phyloP scores from a whole-genome alignment of 1,140 invertebrate genomes.

The Lepeophtheirus salmonis region DNA sequence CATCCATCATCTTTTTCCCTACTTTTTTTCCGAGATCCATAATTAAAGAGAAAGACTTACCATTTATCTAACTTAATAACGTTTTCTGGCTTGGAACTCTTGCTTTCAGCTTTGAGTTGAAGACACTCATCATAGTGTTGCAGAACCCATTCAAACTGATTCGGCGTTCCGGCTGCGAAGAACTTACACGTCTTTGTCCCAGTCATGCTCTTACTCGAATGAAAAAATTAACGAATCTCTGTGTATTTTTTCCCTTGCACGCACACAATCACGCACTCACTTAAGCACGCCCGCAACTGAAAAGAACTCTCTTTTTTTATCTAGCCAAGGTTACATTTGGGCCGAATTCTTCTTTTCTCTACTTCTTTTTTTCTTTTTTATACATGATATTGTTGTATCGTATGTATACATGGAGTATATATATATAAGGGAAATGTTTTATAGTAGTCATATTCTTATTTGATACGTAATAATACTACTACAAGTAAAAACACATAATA shows the following conservation, averaged over 20 bases:
- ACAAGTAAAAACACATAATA: no score
- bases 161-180: conserved; percentile 4
- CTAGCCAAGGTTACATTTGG: neutral
- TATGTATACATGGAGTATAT: no score
- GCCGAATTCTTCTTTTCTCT: no score
- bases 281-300: no score
- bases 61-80: conserved; percentile 18
- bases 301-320: no score
- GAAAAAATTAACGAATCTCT: neutral
- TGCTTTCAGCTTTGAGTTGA: conserved; percentile 13
- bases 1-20: no score
- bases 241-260: neutral
- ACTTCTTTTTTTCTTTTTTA: no score
- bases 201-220: neutral
- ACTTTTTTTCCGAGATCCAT: neutral
- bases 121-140: conserved; percentile 8
- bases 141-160: conserved; percentile 15
- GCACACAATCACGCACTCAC: no score
- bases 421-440: no score
- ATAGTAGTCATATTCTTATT: no score
- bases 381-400: no score
- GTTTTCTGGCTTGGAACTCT: conserved; percentile 17
- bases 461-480: no score
- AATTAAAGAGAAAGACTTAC: neutral
- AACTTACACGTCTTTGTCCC: conserved; percentile 10